phyloP scores from a whole-genome alignment of 2,113 vertebrate species.

The Zingel zingel region DNA sequence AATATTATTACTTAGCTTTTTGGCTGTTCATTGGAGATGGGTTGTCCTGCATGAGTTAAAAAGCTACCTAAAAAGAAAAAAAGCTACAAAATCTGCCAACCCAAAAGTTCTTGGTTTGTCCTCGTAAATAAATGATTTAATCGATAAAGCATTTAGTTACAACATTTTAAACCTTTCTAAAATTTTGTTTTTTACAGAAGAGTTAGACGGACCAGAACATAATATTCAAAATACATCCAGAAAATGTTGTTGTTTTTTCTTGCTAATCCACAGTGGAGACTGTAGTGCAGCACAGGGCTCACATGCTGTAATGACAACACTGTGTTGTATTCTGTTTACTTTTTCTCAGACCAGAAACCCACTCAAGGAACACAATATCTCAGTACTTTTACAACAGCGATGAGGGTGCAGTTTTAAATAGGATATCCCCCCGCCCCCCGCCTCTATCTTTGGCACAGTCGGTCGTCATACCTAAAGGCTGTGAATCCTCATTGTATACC shows the following conservation, averaged over 20 bases:
- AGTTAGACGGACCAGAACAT: neutral
- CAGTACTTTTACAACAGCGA: constrained; percentile 53
- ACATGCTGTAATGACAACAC: neutral
- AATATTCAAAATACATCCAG: neutral
- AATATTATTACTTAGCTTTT: neutral
- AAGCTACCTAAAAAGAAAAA: neutral
- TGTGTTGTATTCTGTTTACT: constrained; percentile 45
- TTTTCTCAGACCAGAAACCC: constrained; percentile 37
- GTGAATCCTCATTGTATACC: constrained; percentile 73
- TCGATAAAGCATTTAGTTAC: neutral
- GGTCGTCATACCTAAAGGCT: constrained; percentile 71
- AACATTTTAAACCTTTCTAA: neutral
- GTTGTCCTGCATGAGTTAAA: neutral
- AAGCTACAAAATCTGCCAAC: neutral
- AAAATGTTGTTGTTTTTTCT: neutral
- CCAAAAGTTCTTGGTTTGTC: neutral
- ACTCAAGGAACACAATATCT: constrained; percentile 60
- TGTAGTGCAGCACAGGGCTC: neutral
- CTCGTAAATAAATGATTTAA: neutral
- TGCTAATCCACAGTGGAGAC: neutral
- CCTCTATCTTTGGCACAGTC: constrained; percentile 78
- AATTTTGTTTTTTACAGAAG: neutral
- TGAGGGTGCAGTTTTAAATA: constrained; percentile 80
- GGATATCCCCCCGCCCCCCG: constrained; percentile 42
- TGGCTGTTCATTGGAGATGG: neutral